Percentiles rank a stretch among this genome's conserved stretches.
Evolutionary conservation across 2,797 vertebrate species (phyloP).

Genomic region (Holocentrus rufus): DNA sequence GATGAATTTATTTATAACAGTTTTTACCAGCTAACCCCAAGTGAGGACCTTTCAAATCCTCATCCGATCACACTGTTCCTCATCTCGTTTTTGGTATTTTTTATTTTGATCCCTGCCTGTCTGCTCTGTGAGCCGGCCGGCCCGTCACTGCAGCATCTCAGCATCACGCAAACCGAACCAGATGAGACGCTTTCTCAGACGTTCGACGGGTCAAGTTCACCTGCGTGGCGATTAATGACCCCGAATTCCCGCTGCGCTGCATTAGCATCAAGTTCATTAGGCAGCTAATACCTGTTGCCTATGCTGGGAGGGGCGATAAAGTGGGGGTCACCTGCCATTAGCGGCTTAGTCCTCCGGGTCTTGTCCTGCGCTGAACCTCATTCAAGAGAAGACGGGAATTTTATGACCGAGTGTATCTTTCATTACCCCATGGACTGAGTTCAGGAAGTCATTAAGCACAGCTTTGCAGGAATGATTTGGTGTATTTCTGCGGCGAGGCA

Average conservation of each 20-base stretch:
- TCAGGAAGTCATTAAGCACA: constrained; percentile 43
- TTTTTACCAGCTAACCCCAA: neutral
- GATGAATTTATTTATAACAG: neutral
- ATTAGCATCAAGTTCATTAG: constrained; percentile 62
- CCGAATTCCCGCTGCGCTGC: constrained; percentile 51
- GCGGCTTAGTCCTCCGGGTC: constrained; percentile 36
- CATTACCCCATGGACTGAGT: constrained; percentile 38
- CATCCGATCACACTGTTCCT: neutral
- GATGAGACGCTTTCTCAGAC: neutral
- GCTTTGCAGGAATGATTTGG: constrained; percentile 38
- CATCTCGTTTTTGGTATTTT: neutral
- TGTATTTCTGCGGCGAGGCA: constrained; percentile 12
- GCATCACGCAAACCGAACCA: neutral
- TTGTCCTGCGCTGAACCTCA: constrained; percentile 35
- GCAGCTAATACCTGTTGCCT: constrained; percentile 59
- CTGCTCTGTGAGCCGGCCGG: neutral
- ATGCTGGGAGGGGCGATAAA: constrained; percentile 22
- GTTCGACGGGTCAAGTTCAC: neutral
- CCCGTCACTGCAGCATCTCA: neutral
- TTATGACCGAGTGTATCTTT: constrained; percentile 41
- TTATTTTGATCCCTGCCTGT: neutral
- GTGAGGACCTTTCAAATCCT: neutral
- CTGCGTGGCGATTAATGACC: constrained; percentile 17
- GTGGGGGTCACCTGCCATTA: constrained; percentile 65
- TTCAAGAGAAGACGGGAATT: constrained; percentile 21